Base-by-base conservation (phyloP, 2,113 vertebrate species). In the Chionomys nivalis region DNA sequence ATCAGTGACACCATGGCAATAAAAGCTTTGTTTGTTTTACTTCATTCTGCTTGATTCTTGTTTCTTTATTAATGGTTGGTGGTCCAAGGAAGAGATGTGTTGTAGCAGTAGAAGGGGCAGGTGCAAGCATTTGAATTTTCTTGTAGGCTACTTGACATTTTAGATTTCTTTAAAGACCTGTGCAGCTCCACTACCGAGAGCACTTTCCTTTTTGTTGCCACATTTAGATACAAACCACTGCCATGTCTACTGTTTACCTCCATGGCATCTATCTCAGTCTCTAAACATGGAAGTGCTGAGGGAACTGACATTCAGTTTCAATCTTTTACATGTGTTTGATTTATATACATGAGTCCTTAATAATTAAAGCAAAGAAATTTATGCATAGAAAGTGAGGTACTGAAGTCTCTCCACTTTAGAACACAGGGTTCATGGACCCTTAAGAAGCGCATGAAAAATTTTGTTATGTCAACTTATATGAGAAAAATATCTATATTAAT, bases 71-170 rank as follows among this genome's bases (percentile, higher is more conserved):
- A 93, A 39, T 36, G 52, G 39, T n/a, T 17, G 63, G 7, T 65
- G 55, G 13, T 13, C 16, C 9, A 93, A 86, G 47, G 39, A 9
- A 66, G 1, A 8, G 10, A 5, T 36, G 8, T 16, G 75, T 8
- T 39, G 2, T 4, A 70, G 47, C 7, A 39, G 1, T 11, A 3
- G 33, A 66, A 0, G 1, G 1, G 17, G 31, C 11, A 42, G 4
- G 12, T 17, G 19, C n/a, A 70, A 49, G 11, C 39, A 28, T 52
- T 86, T 61, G 14, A 31, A 88, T 17, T 58, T 90, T 90, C 83
- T 33, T 44, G 68, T n/a, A 21, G 8, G 17, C 70, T 75, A 47
- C 31, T 90, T 78, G 0, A 36, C 90, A 55, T 47, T 92, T 42
- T 44, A 65, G n/a, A 44, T 77, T 49, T 0, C 47, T 91, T 44